Percentiles rank a stretch among this genome's conserved stretches.
Evolutionary conservation across 92 coral and sea anemone genomes (phyloP).

Genomic region (Phenganax marumi): DNA sequence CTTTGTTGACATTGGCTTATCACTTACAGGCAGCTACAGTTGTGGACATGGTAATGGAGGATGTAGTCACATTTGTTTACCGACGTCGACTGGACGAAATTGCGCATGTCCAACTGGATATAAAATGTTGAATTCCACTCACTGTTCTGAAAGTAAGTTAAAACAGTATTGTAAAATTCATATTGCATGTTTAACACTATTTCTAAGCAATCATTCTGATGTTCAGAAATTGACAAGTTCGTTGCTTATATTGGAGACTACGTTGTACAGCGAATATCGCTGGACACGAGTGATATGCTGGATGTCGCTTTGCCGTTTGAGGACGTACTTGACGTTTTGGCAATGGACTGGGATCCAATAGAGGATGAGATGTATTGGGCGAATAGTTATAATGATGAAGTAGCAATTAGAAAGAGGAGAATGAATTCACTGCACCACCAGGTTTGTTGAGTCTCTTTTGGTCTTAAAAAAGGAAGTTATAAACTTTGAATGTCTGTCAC

Average conservation of each 20-base stretch:
- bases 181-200: background rate
- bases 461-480: no score
- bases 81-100: constrained; percentile 55
- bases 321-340: constrained; percentile 60
- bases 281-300: constrained; percentile 54
- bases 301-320: constrained; percentile 58
- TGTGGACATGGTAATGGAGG: constrained; percentile 58
- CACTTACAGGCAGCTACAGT: constrained; percentile 32
- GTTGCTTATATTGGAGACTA: constrained; percentile 52
- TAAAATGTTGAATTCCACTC: constrained; percentile 54
- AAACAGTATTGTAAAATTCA: background rate
- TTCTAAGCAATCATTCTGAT: background rate
- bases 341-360: constrained; percentile 64
- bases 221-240: constrained; percentile 42
- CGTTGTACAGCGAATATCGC: constrained; percentile 53
- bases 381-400: constrained; percentile 49
- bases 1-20: background rate
- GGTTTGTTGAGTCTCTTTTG: background rate
- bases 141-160: constrained; percentile 61
- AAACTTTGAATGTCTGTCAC: no score
- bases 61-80: constrained; percentile 73
- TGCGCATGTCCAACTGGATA: constrained; percentile 80
- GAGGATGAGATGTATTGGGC: constrained; percentile 72
- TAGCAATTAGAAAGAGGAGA: constrained; percentile 32
- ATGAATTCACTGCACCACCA: constrained; percentile 21